Conservation (phyloP, 2,797 vertebrate genomes). For the Micropoecilia bifurca region DNA sequence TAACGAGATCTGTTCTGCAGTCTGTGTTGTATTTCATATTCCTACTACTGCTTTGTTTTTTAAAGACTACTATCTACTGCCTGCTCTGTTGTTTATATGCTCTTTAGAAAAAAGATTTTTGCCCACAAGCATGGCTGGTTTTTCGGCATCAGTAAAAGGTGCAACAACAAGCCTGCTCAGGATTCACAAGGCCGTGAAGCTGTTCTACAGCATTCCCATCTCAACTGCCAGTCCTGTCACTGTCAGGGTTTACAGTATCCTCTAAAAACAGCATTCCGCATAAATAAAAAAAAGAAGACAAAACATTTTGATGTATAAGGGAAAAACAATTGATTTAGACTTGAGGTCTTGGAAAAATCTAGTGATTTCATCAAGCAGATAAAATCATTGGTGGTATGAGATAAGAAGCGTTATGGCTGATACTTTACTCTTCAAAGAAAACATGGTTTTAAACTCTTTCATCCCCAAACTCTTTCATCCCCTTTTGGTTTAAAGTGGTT, state of each 20-base stretch:
- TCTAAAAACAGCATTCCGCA: not conserved
- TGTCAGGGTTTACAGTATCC: not conserved
- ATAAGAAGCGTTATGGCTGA: not conserved
- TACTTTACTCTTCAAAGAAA: too few species aligned
- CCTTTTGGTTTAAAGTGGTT: too few species aligned
- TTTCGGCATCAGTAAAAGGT: not conserved
- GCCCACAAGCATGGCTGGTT: not conserved
- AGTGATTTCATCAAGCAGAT: too few species aligned
- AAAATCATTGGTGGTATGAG: not conserved
- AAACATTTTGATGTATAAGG: not conserved
- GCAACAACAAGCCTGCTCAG: not conserved
- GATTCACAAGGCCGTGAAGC: not conserved
- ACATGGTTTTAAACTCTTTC: too few species aligned
- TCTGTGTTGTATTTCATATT: not conserved
- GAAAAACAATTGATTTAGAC: not conserved
- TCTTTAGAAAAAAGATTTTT: not conserved
- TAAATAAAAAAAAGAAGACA: not conserved
- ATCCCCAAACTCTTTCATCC: too few species aligned
- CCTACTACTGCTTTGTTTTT: not conserved
- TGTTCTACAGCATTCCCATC: not conserved
- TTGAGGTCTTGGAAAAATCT: not conserved
- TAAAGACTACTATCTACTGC: not conserved
- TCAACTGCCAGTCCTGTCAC: not conserved
- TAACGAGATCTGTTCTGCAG: not conserved
- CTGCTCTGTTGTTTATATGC: not conserved